Conservation (phyloP, 2,797 vertebrate species). For the Notamacropus eugenii region DNA sequence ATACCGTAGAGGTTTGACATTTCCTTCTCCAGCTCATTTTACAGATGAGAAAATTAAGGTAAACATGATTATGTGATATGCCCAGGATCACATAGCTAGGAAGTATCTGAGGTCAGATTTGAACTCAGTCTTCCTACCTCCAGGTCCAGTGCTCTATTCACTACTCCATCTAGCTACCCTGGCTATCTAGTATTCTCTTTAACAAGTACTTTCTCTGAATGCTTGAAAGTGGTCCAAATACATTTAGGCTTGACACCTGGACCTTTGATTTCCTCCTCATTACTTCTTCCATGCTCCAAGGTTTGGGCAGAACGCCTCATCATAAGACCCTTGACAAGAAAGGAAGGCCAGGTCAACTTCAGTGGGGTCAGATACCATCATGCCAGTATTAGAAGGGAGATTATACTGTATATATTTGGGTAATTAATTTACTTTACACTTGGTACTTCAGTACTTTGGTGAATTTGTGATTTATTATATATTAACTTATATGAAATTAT, state of each 20-base stretch:
- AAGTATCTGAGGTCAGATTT: background rate
- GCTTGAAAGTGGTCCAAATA: background rate
- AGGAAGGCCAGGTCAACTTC: background rate
- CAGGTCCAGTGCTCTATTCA: background rate
- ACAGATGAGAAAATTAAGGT: background rate
- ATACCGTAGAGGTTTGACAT: background rate
- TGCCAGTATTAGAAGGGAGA: background rate
- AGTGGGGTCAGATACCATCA: background rate
- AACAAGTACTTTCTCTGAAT: background rate
- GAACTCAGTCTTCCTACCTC: background rate
- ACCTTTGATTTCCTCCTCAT: background rate
- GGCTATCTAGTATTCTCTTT: too few species aligned
- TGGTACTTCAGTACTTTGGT: background rate
- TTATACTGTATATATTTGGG: background rate
- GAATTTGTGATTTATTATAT: background rate
- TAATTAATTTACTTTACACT: background rate
- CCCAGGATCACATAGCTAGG: too few species aligned
- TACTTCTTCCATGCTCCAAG: background rate
- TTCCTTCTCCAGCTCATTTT: background rate
- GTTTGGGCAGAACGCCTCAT: background rate
- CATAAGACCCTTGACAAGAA: background rate
- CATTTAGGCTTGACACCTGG: background rate
- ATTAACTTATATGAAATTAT: conserved; percentile 56
- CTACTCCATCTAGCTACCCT: background rate
- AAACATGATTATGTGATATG: background rate